phyloP scores from a whole-genome alignment of 2,888 invertebrate genomes.

The Spilosoma lubricipeda region DNA sequence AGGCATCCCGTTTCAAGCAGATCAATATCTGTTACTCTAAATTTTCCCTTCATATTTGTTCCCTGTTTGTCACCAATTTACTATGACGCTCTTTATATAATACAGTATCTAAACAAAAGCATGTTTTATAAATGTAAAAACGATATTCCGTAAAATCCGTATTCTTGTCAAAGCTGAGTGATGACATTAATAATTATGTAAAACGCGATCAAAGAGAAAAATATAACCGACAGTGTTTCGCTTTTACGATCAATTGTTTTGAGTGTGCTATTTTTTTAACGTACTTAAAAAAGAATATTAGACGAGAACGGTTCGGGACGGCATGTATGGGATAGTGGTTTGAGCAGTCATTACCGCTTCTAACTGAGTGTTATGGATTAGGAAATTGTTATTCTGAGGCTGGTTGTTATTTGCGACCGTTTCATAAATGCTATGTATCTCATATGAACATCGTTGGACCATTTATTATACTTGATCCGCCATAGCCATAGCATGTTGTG shows the following conservation, averaged over 20 bases:
- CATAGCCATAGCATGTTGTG: too few species aligned
- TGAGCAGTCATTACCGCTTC: too few species aligned
- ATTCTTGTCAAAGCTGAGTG: slow-evolving; percentile 23
- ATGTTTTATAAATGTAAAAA: slow-evolving; percentile 4
- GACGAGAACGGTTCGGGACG: background rate
- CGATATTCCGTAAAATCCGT: slow-evolving; percentile 30
- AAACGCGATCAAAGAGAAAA: slow-evolving; percentile 38
- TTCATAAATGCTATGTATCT: too few species aligned
- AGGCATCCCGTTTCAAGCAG: background rate
- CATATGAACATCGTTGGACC: too few species aligned
- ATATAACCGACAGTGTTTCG: slow-evolving; percentile 12
- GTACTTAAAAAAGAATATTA: background rate
- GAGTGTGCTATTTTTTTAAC: background rate
- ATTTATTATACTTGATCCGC: too few species aligned
- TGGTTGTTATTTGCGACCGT: too few species aligned
- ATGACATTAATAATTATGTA: slow-evolving; percentile 26
- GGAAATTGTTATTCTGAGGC: too few species aligned
- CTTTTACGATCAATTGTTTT: slow-evolving; percentile 1
- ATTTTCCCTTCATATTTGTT: background rate
- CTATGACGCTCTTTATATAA: background rate
- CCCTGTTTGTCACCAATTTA: background rate
- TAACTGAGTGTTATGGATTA: too few species aligned
- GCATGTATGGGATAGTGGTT: too few species aligned
- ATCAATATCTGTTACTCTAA: slow-evolving; percentile 2
- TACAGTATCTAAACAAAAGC: slow-evolving; percentile 3